These are phyloP conservation scores for Microchirus variegatus DNA, from an alignment of 2,797 vertebrate genomes.

Conservation along the genomic window DNA sequence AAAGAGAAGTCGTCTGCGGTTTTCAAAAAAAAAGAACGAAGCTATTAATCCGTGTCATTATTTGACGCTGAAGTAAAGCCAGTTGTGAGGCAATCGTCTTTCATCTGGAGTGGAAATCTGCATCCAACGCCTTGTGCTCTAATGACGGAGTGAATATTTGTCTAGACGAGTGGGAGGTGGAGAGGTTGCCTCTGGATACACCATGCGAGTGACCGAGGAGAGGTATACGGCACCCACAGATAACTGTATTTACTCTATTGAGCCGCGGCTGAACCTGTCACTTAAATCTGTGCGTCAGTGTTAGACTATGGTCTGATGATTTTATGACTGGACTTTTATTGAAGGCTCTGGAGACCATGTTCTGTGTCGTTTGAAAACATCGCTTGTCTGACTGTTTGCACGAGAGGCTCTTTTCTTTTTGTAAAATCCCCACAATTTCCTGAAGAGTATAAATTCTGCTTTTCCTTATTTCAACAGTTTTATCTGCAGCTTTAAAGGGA, in stretches of 20 bases:
- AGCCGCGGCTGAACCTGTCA: slow-evolving; percentile 17
- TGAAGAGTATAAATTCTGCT: slow-evolving; percentile 6
- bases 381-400: background rate
- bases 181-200: slow-evolving; percentile 7
- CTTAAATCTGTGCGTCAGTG: slow-evolving; percentile 31
- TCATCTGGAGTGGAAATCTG: slow-evolving; percentile 16
- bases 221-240: slow-evolving; percentile 21
- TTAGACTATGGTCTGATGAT: slow-evolving; percentile 25
- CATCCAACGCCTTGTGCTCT: background rate
- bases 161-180: slow-evolving; percentile 54
- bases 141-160: slow-evolving; percentile 34
- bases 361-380: slow-evolving; percentile 10
- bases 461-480: slow-evolving; percentile 2
- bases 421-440: slow-evolving; percentile 12
- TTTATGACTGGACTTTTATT: slow-evolving; percentile 44
- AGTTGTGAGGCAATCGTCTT: slow-evolving; percentile 6
- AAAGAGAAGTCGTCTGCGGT: background rate
- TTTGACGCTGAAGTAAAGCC: slow-evolving; percentile 4
- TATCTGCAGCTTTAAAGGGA: slow-evolving; percentile 21
- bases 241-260: slow-evolving; percentile 33
- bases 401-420: background rate
- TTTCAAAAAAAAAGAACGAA: background rate
- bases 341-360: slow-evolving; percentile 9
- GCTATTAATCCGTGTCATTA: slow-evolving; percentile 14
- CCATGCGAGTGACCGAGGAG: slow-evolving; percentile 4